Conservation (phyloP, 2,113 vertebrate genomes). For the Spilogale gracilis region DNA sequence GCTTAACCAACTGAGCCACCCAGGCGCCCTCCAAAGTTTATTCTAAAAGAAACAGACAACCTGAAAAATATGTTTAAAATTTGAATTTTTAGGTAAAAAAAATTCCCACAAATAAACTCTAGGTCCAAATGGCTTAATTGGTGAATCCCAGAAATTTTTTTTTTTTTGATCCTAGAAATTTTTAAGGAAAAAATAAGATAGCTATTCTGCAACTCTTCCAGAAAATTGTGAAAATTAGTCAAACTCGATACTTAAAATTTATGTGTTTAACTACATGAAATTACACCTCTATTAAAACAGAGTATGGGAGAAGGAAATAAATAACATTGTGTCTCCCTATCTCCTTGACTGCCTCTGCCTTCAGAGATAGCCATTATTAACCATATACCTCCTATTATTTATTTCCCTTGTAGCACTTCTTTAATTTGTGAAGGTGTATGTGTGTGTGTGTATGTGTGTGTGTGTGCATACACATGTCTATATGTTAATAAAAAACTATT, state of each 20-base stretch:
- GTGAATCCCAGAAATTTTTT: slow-evolving; percentile 18
- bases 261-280: neutral
- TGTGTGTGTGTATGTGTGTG: neutral
- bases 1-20: too few relatives aligned
- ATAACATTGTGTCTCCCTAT: neutral
- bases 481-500: neutral
- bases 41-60: slow-evolving; percentile 17
- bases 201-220: neutral
- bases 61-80: neutral
- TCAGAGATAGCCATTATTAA: neutral
- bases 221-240: slow-evolving; percentile 19
- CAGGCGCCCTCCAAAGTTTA: neutral
- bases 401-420: neutral
- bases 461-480: neutral
- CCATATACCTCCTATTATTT: neutral
- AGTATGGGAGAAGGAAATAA: neutral
- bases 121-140: neutral
- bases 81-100: neutral
- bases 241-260: neutral
- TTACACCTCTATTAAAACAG: neutral
- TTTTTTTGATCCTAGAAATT: neutral
- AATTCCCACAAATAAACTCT: neutral
- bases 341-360: neutral
- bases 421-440: neutral
- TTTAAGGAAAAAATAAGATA: neutral